Percentiles rank a stretch among this genome's conserved stretches.
Conservation (phyloP, 1,140 invertebrate species). For the Anastrepha obliqua region DNA sequence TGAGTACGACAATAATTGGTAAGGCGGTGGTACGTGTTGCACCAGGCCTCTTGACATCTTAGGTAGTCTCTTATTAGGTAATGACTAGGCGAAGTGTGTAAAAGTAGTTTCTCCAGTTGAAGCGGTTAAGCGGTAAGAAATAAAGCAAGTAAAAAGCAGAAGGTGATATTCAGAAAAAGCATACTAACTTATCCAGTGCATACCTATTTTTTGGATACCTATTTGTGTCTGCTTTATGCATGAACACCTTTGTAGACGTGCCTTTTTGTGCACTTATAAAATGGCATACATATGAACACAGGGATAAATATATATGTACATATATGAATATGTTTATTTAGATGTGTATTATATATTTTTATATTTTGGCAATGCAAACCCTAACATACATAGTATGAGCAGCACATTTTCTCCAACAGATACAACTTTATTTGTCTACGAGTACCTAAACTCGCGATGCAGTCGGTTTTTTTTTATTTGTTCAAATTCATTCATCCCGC, state of each 20-base stretch:
- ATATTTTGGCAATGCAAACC: too few relatives aligned
- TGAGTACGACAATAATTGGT: background rate
- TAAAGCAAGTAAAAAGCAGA: conserved; percentile 14
- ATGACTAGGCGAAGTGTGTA: background rate
- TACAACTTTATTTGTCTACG: too few relatives aligned
- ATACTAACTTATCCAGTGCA: background rate
- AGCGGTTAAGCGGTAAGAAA: conserved; percentile 8
- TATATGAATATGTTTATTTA: background rate
- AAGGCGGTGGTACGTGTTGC: background rate
- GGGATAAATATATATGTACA: background rate
- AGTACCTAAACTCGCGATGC: too few relatives aligned
- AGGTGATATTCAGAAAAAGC: background rate
- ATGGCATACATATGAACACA: too few relatives aligned
- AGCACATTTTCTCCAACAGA: too few relatives aligned
- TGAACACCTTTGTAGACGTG: too few relatives aligned
- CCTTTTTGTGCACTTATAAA: too few relatives aligned
- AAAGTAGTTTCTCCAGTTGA: conserved; percentile 39
- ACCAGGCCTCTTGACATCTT: background rate
- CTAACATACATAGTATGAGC: too few relatives aligned
- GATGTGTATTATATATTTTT: too few relatives aligned
- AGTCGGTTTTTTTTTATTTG: too few relatives aligned
- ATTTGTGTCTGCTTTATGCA: too few relatives aligned
- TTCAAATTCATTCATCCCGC: too few relatives aligned
- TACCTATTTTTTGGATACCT: background rate
- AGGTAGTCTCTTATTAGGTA: background rate